phyloP scores from a whole-genome alignment of 2,888 invertebrate species.

The Drosophila koepferae region DNA sequence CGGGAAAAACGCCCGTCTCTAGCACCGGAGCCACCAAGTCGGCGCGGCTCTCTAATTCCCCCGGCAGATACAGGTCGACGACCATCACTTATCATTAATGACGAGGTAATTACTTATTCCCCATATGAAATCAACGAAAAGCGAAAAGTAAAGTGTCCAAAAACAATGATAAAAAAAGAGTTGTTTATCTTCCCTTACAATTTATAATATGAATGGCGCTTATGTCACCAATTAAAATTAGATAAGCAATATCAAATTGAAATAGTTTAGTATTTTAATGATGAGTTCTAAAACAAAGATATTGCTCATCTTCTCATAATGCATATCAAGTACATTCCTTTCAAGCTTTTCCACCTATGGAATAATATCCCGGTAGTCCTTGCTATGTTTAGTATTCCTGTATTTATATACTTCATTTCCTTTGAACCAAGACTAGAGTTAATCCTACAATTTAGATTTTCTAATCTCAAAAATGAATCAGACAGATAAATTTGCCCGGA shows the following conservation, averaged over 20 bases:
- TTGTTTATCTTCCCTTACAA: not conserved
- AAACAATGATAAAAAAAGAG: not conserved
- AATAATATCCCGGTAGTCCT: not conserved
- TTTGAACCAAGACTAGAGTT: not conserved
- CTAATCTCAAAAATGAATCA: too few species aligned
- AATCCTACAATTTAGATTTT: too few species aligned
- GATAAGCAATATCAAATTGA: not conserved
- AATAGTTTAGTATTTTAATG: not conserved
- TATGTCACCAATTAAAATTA: not conserved
- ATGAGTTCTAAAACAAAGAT: not conserved
- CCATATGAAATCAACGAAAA: not conserved
- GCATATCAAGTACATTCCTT: not conserved
- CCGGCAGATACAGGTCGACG: constrained; percentile 93
- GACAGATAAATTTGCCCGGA: too few species aligned
- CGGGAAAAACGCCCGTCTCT: constrained; percentile 94
- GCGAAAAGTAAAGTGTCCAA: not conserved
- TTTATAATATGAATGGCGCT: not conserved
- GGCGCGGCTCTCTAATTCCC: constrained; percentile 94
- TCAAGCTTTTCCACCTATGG: too few species aligned
- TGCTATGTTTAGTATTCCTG: not conserved
- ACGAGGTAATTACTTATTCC: constrained; percentile 91
- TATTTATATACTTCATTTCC: not conserved
- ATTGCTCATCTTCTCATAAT: not conserved
- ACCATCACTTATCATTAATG: constrained; percentile 96
- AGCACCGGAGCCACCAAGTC: constrained; percentile 88